Evolutionary conservation across 2,113 vertebrate genomes (phyloP).

Genomic region (Callocephalon fimbriatum): DNA sequence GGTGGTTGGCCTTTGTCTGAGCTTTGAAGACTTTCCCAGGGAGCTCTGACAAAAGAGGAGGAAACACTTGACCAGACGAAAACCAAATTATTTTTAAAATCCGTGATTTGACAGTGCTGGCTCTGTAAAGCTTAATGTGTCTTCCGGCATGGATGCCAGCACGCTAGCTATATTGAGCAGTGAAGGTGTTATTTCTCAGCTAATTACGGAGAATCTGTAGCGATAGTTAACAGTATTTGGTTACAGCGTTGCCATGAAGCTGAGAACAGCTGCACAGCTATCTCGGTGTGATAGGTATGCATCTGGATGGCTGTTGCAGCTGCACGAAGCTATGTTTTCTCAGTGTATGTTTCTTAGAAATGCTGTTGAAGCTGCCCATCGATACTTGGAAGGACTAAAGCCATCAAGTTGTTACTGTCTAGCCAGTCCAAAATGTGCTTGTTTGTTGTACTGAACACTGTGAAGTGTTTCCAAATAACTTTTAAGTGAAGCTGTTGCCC

Average conservation of each 20-base stretch:
- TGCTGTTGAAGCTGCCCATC: background rate
- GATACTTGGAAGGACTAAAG: background rate
- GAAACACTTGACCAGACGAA: background rate
- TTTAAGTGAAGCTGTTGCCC: background rate
- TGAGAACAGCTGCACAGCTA: background rate
- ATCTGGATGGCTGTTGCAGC: background rate
- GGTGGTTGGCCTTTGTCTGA: background rate
- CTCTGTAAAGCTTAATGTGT: background rate
- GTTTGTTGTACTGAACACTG: background rate
- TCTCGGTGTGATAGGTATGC: background rate
- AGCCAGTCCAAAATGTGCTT: fast-evolving
- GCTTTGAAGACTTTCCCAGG: background rate
- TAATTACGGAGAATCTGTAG: background rate
- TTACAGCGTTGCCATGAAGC: background rate
- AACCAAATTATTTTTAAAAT: background rate
- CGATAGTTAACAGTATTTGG: background rate
- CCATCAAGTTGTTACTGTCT: background rate
- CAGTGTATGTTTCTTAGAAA: background rate
- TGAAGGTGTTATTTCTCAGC: background rate
- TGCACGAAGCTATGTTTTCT: background rate
- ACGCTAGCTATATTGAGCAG: fast-evolving
- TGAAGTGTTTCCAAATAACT: background rate
- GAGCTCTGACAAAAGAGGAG: background rate
- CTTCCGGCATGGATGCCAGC: background rate
- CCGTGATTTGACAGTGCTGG: background rate